Percentiles rank a stretch among this genome's conserved stretches.
Evolutionary conservation across 2,888 invertebrate genomes (phyloP).

Genomic region (Drepana falcataria): DNA sequence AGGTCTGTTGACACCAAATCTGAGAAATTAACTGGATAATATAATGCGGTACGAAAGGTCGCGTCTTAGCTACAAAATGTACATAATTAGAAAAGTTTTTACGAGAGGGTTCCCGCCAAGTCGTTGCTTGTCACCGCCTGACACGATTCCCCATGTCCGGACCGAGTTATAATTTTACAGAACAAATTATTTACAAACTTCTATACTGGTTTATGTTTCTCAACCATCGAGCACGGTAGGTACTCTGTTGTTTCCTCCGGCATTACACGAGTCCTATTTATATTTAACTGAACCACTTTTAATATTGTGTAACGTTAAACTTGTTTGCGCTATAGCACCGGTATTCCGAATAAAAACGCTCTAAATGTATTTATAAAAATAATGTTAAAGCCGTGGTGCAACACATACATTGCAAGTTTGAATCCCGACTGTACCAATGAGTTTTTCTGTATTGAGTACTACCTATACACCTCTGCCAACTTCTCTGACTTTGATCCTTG

Average conservation of each 20-base stretch:
- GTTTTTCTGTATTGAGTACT: no score
- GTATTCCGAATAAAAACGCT: no score
- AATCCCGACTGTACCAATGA: no score
- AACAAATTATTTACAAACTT: slow-evolving; percentile 69
- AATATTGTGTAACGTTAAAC: neutral
- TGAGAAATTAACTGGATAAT: slow-evolving; percentile 69
- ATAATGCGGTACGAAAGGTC: slow-evolving; percentile 55
- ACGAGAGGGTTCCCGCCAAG: slow-evolving; percentile 61
- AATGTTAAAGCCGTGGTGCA: no score
- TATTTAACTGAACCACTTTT: neutral
- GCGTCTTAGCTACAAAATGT: slow-evolving; percentile 72
- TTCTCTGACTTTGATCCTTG: no score
- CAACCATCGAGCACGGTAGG: neutral
- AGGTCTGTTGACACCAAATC: slow-evolving; percentile 51
- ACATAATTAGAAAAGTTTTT: slow-evolving; percentile 78
- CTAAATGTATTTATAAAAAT: no score
- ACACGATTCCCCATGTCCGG: slow-evolving; percentile 61
- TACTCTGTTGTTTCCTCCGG: neutral
- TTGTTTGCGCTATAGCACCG: neutral
- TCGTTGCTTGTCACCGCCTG: slow-evolving; percentile 63
- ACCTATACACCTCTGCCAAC: no score
- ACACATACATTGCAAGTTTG: no score
- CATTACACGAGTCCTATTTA: neutral
- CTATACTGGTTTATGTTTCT: slow-evolving; percentile 26
- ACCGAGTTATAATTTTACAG: slow-evolving; percentile 62